Conservation (phyloP, 2,113 vertebrate species). For the Dendrocopos noguchii region DNA sequence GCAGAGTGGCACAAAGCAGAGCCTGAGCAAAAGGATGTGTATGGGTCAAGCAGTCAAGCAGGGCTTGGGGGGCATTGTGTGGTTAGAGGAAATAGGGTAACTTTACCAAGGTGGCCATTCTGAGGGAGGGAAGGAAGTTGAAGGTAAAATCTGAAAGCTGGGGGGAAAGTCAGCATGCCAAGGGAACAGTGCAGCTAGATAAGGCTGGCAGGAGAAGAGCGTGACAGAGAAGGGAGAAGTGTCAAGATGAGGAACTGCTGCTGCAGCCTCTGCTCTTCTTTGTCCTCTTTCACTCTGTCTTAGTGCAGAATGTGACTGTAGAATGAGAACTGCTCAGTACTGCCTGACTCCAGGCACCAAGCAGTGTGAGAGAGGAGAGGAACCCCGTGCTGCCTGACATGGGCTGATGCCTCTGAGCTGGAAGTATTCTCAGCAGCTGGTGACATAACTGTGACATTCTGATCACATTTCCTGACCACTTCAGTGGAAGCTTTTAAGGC, state of each 20-base stretch:
- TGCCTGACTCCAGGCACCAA: not conserved
- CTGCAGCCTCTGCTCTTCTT: not conserved
- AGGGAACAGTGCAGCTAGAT: not conserved
- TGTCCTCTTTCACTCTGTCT: not conserved
- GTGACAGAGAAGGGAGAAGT: not conserved
- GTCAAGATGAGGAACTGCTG: not conserved
- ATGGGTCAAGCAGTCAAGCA: not conserved
- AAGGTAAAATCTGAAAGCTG: not conserved
- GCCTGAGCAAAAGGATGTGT: not conserved
- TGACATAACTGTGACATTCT: not conserved
- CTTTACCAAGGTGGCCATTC: not conserved
- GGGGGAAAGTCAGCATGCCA: not conserved
- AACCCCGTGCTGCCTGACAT: fast-evolving
- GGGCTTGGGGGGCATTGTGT: not conserved
- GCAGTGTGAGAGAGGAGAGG: not conserved
- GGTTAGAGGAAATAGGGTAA: not conserved
- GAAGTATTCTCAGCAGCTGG: not conserved
- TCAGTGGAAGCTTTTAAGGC: not conserved
- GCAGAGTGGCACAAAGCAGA: not conserved
- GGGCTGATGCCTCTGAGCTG: not conserved
- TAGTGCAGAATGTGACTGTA: not conserved
- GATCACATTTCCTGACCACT: not conserved
- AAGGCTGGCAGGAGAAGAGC: not conserved
- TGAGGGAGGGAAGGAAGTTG: not conserved
- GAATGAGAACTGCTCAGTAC: not conserved